phyloP scores from a whole-genome alignment of 2,888 invertebrate species.

The Mythimna ferrago region DNA sequence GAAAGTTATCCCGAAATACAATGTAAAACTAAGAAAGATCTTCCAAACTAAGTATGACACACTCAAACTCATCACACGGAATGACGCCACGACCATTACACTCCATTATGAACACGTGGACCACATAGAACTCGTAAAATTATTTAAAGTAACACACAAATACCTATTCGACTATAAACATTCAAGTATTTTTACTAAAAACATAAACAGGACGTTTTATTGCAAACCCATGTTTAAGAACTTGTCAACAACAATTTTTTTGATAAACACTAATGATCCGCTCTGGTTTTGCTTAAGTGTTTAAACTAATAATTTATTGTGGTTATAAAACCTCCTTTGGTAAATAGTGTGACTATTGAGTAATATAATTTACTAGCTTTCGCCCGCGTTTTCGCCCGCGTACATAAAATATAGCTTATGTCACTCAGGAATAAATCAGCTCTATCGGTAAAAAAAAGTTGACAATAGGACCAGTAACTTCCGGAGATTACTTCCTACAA shows the following conservation, averaged over 20 bases:
- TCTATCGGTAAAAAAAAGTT: too few species aligned
- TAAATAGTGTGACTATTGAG: not conserved
- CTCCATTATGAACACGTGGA: slow-evolving; percentile 45
- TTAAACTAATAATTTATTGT: not conserved
- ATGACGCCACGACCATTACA: slow-evolving; percentile 12
- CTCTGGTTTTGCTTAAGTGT: not conserved
- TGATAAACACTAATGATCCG: not conserved
- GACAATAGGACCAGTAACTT: too few species aligned
- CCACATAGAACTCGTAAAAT: slow-evolving; percentile 29
- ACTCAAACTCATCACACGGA: not conserved
- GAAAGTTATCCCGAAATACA: not conserved
- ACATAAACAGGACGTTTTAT: slow-evolving; percentile 36
- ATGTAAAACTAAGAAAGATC: slow-evolving; percentile 2
- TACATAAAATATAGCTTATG: too few species aligned
- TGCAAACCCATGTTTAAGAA: slow-evolving; percentile 25
- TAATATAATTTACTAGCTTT: not conserved
- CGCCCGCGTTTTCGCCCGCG: too few species aligned
- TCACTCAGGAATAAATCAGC: too few species aligned
- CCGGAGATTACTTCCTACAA: too few species aligned
- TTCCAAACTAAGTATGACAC: not conserved
- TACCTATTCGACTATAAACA: slow-evolving; percentile 30
- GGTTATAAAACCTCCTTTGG: not conserved
- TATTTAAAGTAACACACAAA: slow-evolving; percentile 20
- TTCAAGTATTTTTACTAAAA: slow-evolving; percentile 33
- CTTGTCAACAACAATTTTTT: slow-evolving; percentile 26